These are phyloP conservation scores for Heliornis fulica DNA, from an alignment of 2,113 vertebrate genomes.

Conservation along the genomic window DNA sequence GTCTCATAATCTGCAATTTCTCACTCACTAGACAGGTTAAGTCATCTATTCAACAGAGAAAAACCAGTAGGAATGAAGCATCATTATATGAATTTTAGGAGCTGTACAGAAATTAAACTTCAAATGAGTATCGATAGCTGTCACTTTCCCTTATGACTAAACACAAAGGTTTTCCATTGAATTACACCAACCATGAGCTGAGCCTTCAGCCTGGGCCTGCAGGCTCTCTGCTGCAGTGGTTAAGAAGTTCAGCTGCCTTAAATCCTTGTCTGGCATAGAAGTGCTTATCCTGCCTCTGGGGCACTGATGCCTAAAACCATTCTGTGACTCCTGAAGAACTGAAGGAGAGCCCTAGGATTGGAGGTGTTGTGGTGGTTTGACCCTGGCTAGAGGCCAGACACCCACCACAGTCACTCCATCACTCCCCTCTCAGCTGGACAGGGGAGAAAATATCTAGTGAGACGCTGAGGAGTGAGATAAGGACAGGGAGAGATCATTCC, in stretches of 20 bases:
- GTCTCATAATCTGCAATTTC: background rate
- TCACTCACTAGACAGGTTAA: background rate
- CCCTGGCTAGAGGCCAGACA: too few species aligned
- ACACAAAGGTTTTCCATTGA: background rate
- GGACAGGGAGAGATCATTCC: too few species aligned
- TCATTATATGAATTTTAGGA: background rate
- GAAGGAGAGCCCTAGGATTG: background rate
- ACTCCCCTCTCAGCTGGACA: too few species aligned
- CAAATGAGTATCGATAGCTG: background rate
- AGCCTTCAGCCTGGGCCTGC: background rate
- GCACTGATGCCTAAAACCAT: fast-evolving
- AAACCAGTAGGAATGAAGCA: background rate
- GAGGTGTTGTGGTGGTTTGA: too few species aligned
- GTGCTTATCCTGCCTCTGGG: background rate
- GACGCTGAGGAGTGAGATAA: too few species aligned
- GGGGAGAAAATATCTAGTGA: too few species aligned
- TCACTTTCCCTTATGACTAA: background rate
- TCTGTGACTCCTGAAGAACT: background rate
- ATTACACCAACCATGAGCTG: background rate
- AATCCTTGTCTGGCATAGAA: background rate
- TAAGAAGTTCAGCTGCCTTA: background rate
- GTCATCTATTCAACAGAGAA: background rate
- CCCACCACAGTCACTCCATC: too few species aligned
- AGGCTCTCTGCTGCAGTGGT: fast-evolving
- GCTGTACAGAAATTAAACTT: background rate